Percentiles rank a stretch among this genome's conserved stretches.
phyloP scores from a whole-genome alignment of 2,888 invertebrate species.

The Gibbula magus region DNA sequence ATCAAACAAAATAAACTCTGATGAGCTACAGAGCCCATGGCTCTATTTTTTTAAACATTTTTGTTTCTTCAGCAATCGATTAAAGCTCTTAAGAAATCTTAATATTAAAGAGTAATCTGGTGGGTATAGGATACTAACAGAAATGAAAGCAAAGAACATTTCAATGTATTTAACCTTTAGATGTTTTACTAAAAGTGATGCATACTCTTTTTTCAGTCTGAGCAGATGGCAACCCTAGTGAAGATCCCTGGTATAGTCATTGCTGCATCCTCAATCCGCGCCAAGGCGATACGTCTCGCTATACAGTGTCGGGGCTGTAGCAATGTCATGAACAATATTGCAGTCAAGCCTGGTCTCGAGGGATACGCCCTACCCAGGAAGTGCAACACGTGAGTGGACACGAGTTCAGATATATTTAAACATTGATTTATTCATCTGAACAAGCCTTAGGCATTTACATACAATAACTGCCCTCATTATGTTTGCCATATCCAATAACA shows the following conservation, averaged over 20 bases:
- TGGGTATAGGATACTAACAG: too few species aligned
- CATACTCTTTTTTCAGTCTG: constrained; percentile 81
- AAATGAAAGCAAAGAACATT: too few species aligned
- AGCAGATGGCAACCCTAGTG: constrained; percentile 92
- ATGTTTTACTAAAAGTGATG: background rate
- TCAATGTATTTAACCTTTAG: too few species aligned
- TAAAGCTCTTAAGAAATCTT: too few species aligned
- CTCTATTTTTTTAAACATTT: too few species aligned
- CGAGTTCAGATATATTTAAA: background rate
- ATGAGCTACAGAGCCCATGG: too few species aligned
- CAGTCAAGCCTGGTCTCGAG: constrained; percentile 95
- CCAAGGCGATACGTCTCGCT: constrained; percentile 95
- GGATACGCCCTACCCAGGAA: constrained; percentile 96
- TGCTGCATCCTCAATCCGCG: constrained; percentile 92
- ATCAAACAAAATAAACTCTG: too few species aligned
- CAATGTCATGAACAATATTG: constrained; percentile 90
- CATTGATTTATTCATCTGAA: background rate
- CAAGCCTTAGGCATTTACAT: too few species aligned
- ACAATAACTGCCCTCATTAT: too few species aligned
- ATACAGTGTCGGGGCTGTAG: constrained; percentile 96
- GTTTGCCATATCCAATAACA: too few species aligned
- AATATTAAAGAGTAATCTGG: too few species aligned
- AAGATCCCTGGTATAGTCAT: constrained; percentile 97
- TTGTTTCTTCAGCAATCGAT: too few species aligned
- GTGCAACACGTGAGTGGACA: constrained; percentile 87